phyloP scores from a whole-genome alignment of 2,797 vertebrate species.

The Microctenopoma stevenorrisi region DNA sequence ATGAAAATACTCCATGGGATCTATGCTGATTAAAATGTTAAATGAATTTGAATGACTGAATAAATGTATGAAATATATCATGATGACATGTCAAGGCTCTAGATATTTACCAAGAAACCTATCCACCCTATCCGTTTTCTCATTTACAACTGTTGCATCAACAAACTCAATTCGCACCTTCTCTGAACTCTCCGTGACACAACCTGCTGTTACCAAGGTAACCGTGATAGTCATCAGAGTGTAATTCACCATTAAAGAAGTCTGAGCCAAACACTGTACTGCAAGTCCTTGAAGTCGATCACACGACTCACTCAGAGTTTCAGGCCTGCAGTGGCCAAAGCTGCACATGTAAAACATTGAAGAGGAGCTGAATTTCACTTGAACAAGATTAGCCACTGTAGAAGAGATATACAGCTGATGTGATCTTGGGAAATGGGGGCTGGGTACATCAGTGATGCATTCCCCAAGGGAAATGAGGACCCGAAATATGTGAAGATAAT shows the following conservation, averaged over 20 bases:
- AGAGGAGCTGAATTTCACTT: slow-evolving; percentile 22
- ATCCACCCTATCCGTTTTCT: slow-evolving; percentile 46
- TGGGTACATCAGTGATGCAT: slow-evolving; percentile 48
- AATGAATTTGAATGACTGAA: neutral
- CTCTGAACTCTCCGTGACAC: slow-evolving; percentile 63
- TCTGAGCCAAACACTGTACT: slow-evolving; percentile 32
- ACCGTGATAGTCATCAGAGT: slow-evolving; percentile 57
- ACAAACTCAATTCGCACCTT: slow-evolving; percentile 72
- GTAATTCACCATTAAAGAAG: slow-evolving; percentile 51
- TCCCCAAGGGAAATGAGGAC: slow-evolving; percentile 61
- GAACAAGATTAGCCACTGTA: neutral
- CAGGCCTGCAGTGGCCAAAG: slow-evolving; percentile 7
- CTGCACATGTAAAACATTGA: slow-evolving; percentile 25
- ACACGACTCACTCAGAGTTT: slow-evolving; percentile 11
- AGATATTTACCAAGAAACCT: slow-evolving; percentile 33
- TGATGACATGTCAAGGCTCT: slow-evolving; percentile 24
- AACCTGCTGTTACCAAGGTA: slow-evolving; percentile 80
- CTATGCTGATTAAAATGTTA: neutral
- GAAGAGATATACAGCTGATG: slow-evolving; percentile 24
- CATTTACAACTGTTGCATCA: slow-evolving; percentile 68
- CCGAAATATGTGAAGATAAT: slow-evolving; percentile 76
- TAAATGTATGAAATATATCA: slow-evolving; percentile 3
- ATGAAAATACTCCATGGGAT: neutral
- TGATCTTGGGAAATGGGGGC: slow-evolving; percentile 48
- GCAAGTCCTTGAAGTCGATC: slow-evolving; percentile 51